These are phyloP conservation scores for Sebastes fasciatus DNA, from an alignment of 2,113 vertebrate species.

Conservation along the genomic window DNA sequence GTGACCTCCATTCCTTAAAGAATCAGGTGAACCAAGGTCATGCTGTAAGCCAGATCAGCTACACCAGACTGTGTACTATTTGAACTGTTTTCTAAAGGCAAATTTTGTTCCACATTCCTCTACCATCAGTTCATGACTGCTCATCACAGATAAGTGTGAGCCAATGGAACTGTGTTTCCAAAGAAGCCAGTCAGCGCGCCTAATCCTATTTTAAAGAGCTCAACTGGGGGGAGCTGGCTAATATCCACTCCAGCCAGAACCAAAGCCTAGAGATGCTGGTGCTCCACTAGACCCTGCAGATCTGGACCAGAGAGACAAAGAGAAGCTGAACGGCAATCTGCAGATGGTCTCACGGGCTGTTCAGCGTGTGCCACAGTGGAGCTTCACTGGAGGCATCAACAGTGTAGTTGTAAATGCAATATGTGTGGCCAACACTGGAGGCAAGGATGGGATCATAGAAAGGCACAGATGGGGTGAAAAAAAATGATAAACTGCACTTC, in stretches of 20 bases:
- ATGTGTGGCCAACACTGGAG: conserved; percentile 76
- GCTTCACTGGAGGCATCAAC: conserved; percentile 79
- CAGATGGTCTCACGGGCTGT: conserved; percentile 64
- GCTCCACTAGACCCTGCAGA: conserved; percentile 70
- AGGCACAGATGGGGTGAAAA: conserved; percentile 45
- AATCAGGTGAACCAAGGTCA: conserved; percentile 45
- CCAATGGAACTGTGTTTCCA: conserved; percentile 75
- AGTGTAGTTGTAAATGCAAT: conserved; percentile 78
- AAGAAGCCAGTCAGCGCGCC: conserved; percentile 77
- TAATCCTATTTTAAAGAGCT: conserved; percentile 85
- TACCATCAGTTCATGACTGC: conserved; percentile 76
- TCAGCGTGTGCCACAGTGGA: conserved; percentile 56
- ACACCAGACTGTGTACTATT: conserved; percentile 9
- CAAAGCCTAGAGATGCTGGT: conserved; percentile 69
- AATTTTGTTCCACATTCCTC: conserved; percentile 71
- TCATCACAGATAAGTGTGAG: conserved; percentile 82
- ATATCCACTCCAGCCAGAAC: conserved; percentile 74
- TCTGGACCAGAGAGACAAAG: conserved; percentile 63
- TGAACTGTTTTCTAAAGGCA: conserved; percentile 36
- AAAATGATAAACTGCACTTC: conserved; percentile 48
- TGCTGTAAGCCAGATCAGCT: conserved; percentile 28
- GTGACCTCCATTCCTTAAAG: conserved; percentile 9
- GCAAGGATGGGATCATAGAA: conserved; percentile 63
- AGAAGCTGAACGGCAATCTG: conserved; percentile 53
- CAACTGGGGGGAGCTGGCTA: conserved; percentile 67